Conservation (phyloP, 2,888 invertebrate species). For the Laothoe populi region DNA sequence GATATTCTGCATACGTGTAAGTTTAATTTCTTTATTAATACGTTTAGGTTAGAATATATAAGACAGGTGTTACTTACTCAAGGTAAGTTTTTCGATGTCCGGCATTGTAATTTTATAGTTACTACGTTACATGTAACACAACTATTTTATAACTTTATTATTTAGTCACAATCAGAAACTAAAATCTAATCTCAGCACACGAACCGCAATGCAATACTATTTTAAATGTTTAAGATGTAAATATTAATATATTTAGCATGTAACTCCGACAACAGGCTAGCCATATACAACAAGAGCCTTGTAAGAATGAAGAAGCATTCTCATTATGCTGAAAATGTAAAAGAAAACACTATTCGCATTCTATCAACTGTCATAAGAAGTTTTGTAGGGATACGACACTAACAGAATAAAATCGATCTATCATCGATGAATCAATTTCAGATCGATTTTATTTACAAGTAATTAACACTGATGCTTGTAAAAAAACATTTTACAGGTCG, state of each 20-base stretch:
- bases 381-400: too few species aligned
- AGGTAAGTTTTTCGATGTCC: slow-evolving; percentile 50
- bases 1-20: slow-evolving; percentile 32
- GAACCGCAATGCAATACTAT: slow-evolving; percentile 12
- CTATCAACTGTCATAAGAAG: too few species aligned
- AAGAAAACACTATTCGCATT: too few species aligned
- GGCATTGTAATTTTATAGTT: slow-evolving; percentile 21
- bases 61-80: slow-evolving; percentile 42
- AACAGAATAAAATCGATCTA: too few species aligned
- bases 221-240: neutral
- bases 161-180: neutral
- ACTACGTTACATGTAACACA: neutral
- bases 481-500: too few species aligned
- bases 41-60: slow-evolving; percentile 46
- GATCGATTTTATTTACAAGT: too few species aligned
- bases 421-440: too few species aligned
- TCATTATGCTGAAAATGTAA: too few species aligned
- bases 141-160: neutral
- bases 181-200: neutral
- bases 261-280: neutral
- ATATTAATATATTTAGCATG: neutral
- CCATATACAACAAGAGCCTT: neutral
- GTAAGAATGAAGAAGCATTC: too few species aligned
- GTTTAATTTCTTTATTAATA: too few species aligned
- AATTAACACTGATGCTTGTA: too few species aligned